Conservation (phyloP, 2,888 invertebrate species). For the Meliscaeva auricollis region DNA sequence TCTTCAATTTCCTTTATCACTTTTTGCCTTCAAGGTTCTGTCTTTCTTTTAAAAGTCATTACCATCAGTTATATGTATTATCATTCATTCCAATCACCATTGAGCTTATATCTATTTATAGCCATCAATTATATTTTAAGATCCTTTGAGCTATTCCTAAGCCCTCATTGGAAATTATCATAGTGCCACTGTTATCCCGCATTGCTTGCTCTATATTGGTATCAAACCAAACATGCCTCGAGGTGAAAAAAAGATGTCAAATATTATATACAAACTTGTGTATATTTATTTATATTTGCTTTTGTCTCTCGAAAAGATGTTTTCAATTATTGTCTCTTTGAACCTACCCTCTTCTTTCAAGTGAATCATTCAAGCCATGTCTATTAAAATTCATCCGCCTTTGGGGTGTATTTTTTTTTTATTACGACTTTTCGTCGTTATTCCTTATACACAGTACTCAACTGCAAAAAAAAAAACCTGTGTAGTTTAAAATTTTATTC, state of each 20-base stretch:
- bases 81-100: neutral
- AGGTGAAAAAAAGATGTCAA: neutral
- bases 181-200: neutral
- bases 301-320: neutral
- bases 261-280: neutral
- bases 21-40: too few species aligned
- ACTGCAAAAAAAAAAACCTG: neutral
- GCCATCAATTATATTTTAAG: too few species aligned
- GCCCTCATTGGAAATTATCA: neutral
- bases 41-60: too few species aligned
- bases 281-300: neutral
- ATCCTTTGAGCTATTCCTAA: too few species aligned
- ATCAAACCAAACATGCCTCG: neutral
- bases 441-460: neutral
- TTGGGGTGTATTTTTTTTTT: conserved; percentile 1
- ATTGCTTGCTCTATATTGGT: neutral
- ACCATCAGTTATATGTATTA: neutral
- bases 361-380: conserved; percentile 27
- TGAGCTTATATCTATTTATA: neutral
- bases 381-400: conserved; percentile 53
- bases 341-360: conserved; percentile 16
- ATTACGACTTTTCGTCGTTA: neutral
- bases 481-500: neutral
- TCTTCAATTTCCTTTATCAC: too few species aligned
- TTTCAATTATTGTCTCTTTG: conserved; percentile 22